Evolutionary conservation across 2,113 vertebrate genomes (phyloP), one percentile per base, ranked within the genome.

Genomic region (Centropristis striata): DNA sequence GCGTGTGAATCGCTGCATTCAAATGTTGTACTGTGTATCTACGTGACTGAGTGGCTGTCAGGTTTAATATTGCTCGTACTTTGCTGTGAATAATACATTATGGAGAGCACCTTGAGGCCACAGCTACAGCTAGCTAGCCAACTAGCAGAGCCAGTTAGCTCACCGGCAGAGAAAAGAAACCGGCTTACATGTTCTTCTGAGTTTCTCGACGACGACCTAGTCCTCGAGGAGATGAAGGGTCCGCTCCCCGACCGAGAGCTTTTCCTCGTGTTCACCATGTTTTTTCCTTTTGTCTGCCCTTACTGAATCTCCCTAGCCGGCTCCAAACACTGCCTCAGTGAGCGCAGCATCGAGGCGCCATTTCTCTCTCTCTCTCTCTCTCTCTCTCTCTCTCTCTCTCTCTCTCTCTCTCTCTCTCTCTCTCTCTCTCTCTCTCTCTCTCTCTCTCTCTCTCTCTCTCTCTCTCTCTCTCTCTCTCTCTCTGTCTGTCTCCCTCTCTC

Each of bases 231-330:
- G 94, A 98, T 97, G 94, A 96, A 97, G 89, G 95, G 95, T 66
- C 94, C 92, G 78, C 49, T 85, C 42, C 88, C 6, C 8, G 81
- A 87, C 91, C 94, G 94, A 10, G 96, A 93, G 94, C 95, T 97
- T 90, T 96, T 96, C 90, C 96, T 95, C 66, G 97, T 98, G 92
- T 97, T 97, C 96, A 98, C 97, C 97, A 98, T 98, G 95, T 75
- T 92, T 65, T 60, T 75, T 71, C 78, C 81, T 80, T 76, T 78
- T 72, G 59, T 86, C 68, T 71, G 37, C 79, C 85, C 83, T 90
- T 65, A 73, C 75, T 67, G 72, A 73, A 76, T 92, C 86, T 91
- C 78, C 90, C 87, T 84, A 50, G 72, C 90, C 90, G 89, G 93
- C 89, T 93, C 86, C 86, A 86, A 90, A 90, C 91, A 93, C 91